A percentile compares a stretch with the other conserved stretches of the same genome.
phyloP scores from a whole-genome alignment of 2,888 invertebrate species.

The Erpobdella octoculata region DNA sequence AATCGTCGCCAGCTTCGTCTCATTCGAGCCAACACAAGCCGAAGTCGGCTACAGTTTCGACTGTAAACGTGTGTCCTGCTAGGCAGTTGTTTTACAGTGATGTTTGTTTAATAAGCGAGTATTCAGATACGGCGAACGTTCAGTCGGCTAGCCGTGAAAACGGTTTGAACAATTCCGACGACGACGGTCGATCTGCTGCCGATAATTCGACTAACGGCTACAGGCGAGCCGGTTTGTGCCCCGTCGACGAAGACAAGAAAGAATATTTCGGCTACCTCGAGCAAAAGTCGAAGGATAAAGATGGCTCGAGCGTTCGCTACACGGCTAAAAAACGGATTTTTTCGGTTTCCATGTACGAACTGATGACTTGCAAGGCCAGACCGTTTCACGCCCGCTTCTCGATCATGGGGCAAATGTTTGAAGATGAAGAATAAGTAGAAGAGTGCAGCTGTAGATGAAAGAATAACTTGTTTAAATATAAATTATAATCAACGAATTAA shows the following conservation, averaged over 20 bases:
- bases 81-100: neutral
- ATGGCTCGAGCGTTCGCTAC: neutral
- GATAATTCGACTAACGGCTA: neutral
- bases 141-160: too few species aligned
- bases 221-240: neutral
- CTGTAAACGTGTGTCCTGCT: neutral
- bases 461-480: too few species aligned
- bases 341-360: neutral
- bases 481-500: too few species aligned
- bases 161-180: too few species aligned
- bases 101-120: too few species aligned
- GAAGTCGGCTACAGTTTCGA: neutral
- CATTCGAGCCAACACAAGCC: too few species aligned
- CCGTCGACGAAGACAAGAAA: neutral
- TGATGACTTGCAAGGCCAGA: conserved; percentile 69
- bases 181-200: neutral
- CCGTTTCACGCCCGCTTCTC: conserved; percentile 71
- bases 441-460: too few species aligned
- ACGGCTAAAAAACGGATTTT: neutral
- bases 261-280: neutral
- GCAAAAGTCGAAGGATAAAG: neutral
- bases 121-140: too few species aligned
- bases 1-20: neutral
- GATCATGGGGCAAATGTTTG: conserved; percentile 68
- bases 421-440: conserved; percentile 12